Conservation (phyloP, 2,113 vertebrate species). For the Phocoena phocoena region DNA sequence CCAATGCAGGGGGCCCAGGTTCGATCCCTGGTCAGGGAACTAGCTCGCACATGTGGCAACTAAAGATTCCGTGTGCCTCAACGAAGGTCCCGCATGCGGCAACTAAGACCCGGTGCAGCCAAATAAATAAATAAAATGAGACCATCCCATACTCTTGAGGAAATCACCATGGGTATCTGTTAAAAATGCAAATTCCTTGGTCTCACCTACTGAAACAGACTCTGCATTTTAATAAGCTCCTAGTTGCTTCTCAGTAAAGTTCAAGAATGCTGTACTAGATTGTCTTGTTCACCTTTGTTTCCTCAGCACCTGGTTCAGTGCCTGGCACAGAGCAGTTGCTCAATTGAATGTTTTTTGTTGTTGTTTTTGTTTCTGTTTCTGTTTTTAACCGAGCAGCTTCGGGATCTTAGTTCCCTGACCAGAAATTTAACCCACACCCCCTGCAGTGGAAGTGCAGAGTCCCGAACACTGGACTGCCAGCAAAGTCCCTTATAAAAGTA, state of each 20-base stretch:
- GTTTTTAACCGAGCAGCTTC: not conserved
- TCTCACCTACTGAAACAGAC: not conserved
- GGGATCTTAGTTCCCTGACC: not conserved
- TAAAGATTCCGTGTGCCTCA: too few species aligned
- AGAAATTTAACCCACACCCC: not conserved
- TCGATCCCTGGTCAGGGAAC: too few species aligned
- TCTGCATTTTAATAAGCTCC: not conserved
- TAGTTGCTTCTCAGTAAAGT: not conserved
- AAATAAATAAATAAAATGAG: not conserved
- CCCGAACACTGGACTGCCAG: not conserved
- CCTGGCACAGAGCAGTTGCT: not conserved
- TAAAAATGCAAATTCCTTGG: not conserved
- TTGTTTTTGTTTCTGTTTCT: not conserved
- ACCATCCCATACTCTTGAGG: not conserved
- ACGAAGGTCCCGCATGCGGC: too few species aligned
- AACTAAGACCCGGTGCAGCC: too few species aligned
- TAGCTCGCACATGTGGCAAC: too few species aligned
- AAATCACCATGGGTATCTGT: not conserved
- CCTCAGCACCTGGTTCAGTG: not conserved
- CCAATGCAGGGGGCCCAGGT: too few species aligned
- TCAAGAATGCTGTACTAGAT: not conserved
- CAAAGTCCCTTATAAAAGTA: not conserved
- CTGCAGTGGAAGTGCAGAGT: too few species aligned
- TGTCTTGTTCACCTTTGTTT: not conserved
- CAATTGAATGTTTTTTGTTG: not conserved